phyloP scores from a whole-genome alignment of 1,140 invertebrate genomes.

The Caenorhabditis elegans region DNA sequence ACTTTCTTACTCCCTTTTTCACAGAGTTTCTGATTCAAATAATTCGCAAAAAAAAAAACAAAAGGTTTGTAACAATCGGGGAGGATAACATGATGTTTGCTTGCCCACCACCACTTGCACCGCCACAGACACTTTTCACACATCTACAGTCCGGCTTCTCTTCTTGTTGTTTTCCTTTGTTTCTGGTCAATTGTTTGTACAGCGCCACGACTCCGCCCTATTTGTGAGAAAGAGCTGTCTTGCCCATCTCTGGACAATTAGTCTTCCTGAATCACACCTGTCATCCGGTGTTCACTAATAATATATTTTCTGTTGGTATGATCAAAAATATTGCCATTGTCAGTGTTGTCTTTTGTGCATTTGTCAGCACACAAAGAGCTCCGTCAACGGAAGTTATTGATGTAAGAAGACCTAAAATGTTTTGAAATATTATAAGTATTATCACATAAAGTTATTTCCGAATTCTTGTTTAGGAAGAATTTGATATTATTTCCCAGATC shows the following conservation, averaged over 20 bases:
- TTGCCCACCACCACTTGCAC: not conserved
- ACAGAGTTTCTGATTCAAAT: too few relatives aligned
- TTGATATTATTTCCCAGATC: too few relatives aligned
- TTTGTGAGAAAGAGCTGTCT: not conserved
- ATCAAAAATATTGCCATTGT: not conserved
- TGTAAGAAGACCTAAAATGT: not conserved
- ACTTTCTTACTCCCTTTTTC: too few relatives aligned
- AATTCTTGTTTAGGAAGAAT: too few relatives aligned
- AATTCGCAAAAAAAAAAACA: too few relatives aligned
- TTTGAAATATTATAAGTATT: too few relatives aligned
- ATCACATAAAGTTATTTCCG: too few relatives aligned
- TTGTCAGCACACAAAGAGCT: not conserved
- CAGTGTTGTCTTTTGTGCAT: not conserved
- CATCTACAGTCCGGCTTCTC: slow-evolving; percentile 3
- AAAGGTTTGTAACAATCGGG: not conserved
- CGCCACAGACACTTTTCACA: slow-evolving; percentile 30
- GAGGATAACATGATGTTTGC: slow-evolving; percentile 19
- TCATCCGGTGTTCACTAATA: not conserved
- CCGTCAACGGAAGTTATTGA: slow-evolving; percentile 15
- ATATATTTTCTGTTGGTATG: not conserved
- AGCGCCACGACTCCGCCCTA: not conserved
- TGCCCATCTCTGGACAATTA: slow-evolving; percentile 22
- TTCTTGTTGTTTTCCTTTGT: not conserved
- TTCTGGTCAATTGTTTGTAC: slow-evolving; percentile 6
- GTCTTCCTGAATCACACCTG: slow-evolving; percentile 18